phyloP scores from a whole-genome alignment of 2,797 vertebrate genomes.

The Ispidina lecontei region DNA sequence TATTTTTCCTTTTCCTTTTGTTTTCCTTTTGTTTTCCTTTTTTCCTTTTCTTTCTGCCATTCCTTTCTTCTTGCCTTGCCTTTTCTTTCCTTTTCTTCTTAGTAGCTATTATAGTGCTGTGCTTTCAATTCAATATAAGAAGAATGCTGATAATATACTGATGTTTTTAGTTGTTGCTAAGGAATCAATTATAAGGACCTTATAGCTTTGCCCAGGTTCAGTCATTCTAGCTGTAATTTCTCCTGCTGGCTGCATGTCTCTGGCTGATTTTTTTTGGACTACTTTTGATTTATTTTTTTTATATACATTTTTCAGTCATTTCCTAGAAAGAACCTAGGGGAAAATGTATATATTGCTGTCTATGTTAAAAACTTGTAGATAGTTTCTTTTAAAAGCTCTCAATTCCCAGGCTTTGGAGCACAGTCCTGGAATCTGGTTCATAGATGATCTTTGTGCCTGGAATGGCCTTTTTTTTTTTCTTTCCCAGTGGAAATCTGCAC shows the following conservation, averaged over 20 bases:
- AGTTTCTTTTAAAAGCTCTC: slow-evolving; percentile 1
- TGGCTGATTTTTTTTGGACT: slow-evolving; percentile 50
- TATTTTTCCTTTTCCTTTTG: no score
- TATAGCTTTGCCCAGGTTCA: slow-evolving; percentile 41
- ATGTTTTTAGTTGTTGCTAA: not conserved
- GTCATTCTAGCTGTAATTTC: slow-evolving; percentile 55
- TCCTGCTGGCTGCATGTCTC: slow-evolving; percentile 40
- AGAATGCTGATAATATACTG: not conserved
- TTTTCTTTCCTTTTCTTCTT: no score
- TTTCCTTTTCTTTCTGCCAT: no score
- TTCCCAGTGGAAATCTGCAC: not conserved
- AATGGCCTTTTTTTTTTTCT: not conserved
- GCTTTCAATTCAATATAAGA: not conserved
- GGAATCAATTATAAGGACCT: slow-evolving; percentile 9
- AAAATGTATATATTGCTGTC: slow-evolving; percentile 50
- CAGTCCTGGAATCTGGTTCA: not conserved
- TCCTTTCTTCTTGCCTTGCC: no score
- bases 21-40: no score
- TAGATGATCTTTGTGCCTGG: not conserved
- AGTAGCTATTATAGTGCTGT: not conserved
- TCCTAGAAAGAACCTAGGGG: slow-evolving; percentile 43
- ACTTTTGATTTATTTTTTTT: not conserved
- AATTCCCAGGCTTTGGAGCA: slow-evolving; percentile 19
- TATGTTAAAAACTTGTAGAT: not conserved
- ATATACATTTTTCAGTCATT: not conserved